These are phyloP conservation scores for Catocala sponsa DNA, from an alignment of 2,888 invertebrate genomes.

Conservation along the genomic window DNA sequence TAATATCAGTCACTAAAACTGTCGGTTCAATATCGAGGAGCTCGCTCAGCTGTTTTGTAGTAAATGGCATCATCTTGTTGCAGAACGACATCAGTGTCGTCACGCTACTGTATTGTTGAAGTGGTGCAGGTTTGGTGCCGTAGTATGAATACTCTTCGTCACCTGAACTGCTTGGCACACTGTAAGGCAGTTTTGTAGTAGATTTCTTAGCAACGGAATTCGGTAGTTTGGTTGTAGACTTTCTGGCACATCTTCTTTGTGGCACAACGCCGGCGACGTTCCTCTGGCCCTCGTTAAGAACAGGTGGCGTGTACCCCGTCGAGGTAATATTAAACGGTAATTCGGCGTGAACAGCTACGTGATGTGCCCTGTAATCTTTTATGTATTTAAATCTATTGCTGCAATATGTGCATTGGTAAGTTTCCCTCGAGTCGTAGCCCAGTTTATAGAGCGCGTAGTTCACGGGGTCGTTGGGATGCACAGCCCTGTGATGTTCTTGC, in stretches of 20 bases:
- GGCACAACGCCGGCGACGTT: not conserved
- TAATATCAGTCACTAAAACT: conserved; percentile 77
- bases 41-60: conserved; percentile 82
- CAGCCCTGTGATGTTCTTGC: conserved; percentile 68
- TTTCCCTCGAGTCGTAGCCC: conserved; percentile 51
- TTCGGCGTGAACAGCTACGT: conserved; percentile 53
- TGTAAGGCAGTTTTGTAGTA: conserved; percentile 76
- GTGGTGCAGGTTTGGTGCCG: conserved; percentile 70
- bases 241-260: conserved; percentile 62
- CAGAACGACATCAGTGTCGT: conserved; percentile 86
- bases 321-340: conserved; percentile 47
- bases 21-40: conserved; percentile 84
- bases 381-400: conserved; percentile 56
- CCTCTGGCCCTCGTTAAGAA: not conserved
- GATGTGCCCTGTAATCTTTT: conserved; percentile 63
- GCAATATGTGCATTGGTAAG: conserved; percentile 60
- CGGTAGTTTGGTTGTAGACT: conserved; percentile 74
- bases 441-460: conserved; percentile 68
- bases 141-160: conserved; percentile 81
- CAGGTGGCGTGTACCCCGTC: not conserved
- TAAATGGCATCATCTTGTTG: conserved; percentile 78
- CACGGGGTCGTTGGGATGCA: conserved; percentile 55
- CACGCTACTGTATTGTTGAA: conserved; percentile 75
- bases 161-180: conserved; percentile 25
- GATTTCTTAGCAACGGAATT: conserved; percentile 80